These are phyloP conservation scores for Cuniculus paca DNA, from an alignment of 2,797 vertebrate species.

Conservation along the genomic window DNA sequence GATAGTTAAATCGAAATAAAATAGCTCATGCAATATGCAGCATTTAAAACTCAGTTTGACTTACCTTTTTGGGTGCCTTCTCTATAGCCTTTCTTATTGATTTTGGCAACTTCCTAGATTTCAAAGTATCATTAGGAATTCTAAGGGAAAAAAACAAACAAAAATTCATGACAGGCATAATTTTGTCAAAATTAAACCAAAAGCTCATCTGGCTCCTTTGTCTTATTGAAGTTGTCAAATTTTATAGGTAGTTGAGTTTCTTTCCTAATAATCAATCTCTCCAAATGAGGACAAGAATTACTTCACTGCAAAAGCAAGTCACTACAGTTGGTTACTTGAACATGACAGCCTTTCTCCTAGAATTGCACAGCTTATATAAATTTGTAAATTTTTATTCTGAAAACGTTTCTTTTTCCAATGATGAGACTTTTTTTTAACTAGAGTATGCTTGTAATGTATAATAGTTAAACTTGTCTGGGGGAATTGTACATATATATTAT, in stretches of 20 bases:
- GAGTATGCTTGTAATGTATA: neutral
- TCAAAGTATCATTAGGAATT: conserved; percentile 67
- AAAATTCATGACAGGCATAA: conserved; percentile 20
- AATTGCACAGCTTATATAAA: neutral
- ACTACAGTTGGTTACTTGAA: neutral
- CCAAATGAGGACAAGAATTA: conserved; percentile 58
- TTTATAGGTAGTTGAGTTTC: conserved; percentile 71
- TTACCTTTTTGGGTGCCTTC: conserved; percentile 56
- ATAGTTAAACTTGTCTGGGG: neutral
- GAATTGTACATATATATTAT: neutral
- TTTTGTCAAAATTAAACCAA: conserved; percentile 75
- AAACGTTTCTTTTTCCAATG: neutral
- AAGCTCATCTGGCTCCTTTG: conserved; percentile 68
- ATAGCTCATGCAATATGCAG: conserved; percentile 44
- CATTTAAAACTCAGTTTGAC: conserved; percentile 73
- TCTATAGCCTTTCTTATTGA: conserved; percentile 55
- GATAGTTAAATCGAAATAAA: conserved; percentile 69
- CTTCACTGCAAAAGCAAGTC: conserved; percentile 39
- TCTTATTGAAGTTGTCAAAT: conserved; percentile 76
- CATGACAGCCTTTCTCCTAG: neutral
- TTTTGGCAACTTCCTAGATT: conserved; percentile 72
- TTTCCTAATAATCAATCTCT: conserved; percentile 73
- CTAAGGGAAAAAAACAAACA: neutral
- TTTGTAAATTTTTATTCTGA: conserved; percentile 54
- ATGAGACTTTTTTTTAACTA: neutral